Conservation (phyloP, 1,140 invertebrate species). For the Melanaphis sacchari region DNA sequence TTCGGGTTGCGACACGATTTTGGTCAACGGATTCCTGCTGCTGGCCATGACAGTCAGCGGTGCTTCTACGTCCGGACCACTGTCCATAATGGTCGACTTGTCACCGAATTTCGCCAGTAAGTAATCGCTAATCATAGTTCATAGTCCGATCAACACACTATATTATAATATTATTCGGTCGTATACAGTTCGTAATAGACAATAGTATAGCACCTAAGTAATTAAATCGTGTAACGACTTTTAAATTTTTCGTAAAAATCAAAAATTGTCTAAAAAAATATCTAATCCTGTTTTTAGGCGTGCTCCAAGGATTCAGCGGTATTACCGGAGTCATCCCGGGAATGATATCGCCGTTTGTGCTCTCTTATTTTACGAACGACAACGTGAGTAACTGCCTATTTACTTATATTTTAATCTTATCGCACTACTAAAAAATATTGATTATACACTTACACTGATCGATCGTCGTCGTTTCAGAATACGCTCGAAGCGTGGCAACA, state of each 20-base stretch:
- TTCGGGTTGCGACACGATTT: conserved; percentile 70
- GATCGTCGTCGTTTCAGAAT: conserved; percentile 67
- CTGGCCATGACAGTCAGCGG: conserved; percentile 71
- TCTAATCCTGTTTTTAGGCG: conserved; percentile 61
- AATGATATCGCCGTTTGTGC: conserved; percentile 40
- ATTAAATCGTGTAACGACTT: not conserved
- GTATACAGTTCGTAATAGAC: not conserved
- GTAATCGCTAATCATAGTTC: no score
- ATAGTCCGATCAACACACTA: not conserved
- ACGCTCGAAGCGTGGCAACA: conserved; percentile 72
- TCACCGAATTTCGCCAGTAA: conserved; percentile 75
- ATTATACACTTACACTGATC: not conserved
- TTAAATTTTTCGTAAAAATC: not conserved
- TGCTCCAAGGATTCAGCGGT: conserved; percentile 69
- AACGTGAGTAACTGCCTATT: conserved; percentile 46
- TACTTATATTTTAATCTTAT: not conserved
- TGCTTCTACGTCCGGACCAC: conserved; percentile 71
- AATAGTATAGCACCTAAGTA: no score
- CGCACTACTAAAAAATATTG: not conserved
- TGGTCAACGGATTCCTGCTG: conserved; percentile 71
- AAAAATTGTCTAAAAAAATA: not conserved
- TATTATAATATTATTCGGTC: not conserved
- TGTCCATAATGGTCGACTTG: conserved; percentile 72
- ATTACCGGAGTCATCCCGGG: conserved; percentile 67
- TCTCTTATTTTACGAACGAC: conserved; percentile 33